Conservation (phyloP, 2,888 invertebrate species). For the Ormyrus pomaceus region DNA sequence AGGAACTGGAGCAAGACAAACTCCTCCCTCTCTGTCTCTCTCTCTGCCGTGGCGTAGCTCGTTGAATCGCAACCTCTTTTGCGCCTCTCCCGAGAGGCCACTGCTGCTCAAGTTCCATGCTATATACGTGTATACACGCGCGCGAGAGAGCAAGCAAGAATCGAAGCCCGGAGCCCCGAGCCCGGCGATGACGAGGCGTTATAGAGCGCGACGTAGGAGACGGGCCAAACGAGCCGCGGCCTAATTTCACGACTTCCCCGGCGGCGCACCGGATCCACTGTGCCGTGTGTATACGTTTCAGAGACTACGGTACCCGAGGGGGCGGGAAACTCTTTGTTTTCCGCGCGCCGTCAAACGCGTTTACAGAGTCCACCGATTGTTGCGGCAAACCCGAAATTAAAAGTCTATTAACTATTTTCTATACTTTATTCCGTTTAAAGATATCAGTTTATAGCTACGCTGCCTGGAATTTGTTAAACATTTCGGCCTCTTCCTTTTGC, state of each 20-base stretch:
- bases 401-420: no score
- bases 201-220: not conserved
- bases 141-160: not conserved
- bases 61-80: constrained; percentile 41
- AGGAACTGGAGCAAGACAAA: constrained; percentile 67
- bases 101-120: constrained; percentile 12
- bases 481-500: no score
- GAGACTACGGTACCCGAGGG: not conserved
- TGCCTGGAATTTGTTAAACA: no score
- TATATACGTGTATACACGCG: not conserved
- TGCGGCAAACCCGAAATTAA: no score
- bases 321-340: not conserved
- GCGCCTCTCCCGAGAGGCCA: constrained; percentile 32
- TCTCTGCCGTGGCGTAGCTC: not conserved
- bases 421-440: no score
- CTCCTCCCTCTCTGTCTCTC: constrained; percentile 47
- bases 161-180: constrained; percentile 6
- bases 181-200: constrained; percentile 21
- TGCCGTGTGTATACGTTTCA: no score
- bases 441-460: no score
- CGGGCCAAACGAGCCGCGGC: constrained; percentile 43
- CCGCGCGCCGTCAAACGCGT: not conserved
- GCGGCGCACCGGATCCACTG: not conserved
- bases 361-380: not conserved
- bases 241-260: constrained; percentile 29